Evolutionary conservation across 2,113 vertebrate genomes (phyloP).

Genomic region (Syngnathus scovelli): DNA sequence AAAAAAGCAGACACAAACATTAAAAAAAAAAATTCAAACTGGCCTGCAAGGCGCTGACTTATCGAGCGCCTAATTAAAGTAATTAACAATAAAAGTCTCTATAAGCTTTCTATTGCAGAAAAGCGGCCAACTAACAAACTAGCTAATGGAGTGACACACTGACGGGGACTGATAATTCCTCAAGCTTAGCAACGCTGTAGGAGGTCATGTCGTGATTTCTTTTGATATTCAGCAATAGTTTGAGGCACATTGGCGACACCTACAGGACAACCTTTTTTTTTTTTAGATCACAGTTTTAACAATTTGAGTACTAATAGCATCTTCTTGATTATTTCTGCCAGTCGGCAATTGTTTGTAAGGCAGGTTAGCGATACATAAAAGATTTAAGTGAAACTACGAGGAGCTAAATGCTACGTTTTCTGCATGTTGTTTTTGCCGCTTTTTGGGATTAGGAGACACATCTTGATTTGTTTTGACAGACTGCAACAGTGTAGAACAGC

Average conservation of each 20-base stretch:
- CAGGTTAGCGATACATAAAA: neutral
- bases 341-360: neutral
- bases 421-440: neutral
- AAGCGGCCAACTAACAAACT: neutral
- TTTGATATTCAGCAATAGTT: neutral
- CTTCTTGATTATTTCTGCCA: neutral
- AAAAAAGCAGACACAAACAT: neutral
- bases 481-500: too few relatives aligned
- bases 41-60: neutral
- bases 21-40: neutral
- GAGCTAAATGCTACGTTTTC: neutral
- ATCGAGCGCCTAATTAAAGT: slow-evolving; percentile 6
- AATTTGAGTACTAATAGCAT: too few relatives aligned
- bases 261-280: neutral
- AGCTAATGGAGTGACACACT: slow-evolving; percentile 1
- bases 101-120: neutral
- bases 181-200: neutral
- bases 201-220: neutral
- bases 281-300: too few relatives aligned
- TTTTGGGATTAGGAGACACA: neutral
- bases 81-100: slow-evolving; percentile 10
- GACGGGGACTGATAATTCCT: slow-evolving; percentile 6
- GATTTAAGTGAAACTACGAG: neutral
- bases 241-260: neutral
- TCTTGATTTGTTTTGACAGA: neutral